Evolutionary conservation across 2,797 vertebrate genomes (phyloP).

Genomic region (Coregonus suidteri): DNA sequence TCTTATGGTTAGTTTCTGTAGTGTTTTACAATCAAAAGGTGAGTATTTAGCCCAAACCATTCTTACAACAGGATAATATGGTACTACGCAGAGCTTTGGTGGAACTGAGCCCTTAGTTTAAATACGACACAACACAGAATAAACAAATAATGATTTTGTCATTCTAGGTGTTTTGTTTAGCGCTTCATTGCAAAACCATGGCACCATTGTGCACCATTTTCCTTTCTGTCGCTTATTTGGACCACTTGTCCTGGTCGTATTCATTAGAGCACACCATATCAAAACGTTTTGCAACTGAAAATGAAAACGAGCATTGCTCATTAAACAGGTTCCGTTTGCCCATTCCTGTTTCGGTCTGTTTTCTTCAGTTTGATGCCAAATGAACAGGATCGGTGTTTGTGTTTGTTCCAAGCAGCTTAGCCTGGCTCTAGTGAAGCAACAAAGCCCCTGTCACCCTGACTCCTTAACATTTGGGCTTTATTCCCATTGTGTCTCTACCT

Average conservation of each 20-base stretch:
- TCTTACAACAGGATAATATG: too few species aligned
- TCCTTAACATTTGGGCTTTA: background rate
- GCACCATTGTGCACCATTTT: too few species aligned
- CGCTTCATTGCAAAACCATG: too few species aligned
- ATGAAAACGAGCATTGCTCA: background rate
- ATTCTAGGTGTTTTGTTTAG: background rate
- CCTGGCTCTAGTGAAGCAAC: background rate
- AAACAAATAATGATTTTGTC: background rate
- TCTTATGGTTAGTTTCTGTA: background rate
- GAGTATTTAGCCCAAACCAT: background rate
- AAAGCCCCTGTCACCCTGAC: background rate
- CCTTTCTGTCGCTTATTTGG: too few species aligned
- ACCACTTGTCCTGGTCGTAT: background rate
- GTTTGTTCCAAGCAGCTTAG: background rate
- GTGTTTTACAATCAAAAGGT: background rate
- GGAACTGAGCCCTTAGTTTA: background rate
- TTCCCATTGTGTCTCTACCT: background rate
- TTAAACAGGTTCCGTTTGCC: background rate
- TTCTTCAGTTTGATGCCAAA: background rate
- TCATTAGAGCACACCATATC: background rate
- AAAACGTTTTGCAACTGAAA: background rate
- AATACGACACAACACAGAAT: background rate
- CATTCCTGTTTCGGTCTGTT: background rate
- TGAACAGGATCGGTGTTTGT: background rate
- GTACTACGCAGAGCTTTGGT: too few species aligned